A percentile compares a stretch with the other conserved stretches of the same genome.
phyloP scores from a whole-genome alignment of 2,888 invertebrate genomes.

The Venustoraphidia nigricollis region DNA sequence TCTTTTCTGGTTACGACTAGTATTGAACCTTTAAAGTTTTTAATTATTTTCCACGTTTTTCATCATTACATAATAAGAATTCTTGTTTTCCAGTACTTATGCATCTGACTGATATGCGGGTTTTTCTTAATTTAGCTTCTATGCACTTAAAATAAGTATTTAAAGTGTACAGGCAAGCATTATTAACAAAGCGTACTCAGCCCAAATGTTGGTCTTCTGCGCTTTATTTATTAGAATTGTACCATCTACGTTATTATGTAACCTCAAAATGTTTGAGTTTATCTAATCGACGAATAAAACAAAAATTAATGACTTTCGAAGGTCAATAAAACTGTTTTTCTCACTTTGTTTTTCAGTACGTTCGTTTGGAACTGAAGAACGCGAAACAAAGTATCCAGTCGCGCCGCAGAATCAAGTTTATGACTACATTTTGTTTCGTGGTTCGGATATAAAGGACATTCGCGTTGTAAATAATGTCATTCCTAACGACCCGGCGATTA shows the following conservation, averaged over 20 bases:
- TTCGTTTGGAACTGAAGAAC: constrained; percentile 97
- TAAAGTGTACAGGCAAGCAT: no score
- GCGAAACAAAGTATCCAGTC: constrained; percentile 89
- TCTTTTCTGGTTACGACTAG: no score
- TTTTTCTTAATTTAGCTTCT: no score
- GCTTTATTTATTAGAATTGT: not conserved
- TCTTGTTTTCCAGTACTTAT: no score
- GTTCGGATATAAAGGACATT: constrained; percentile 97
- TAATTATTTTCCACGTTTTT: no score
- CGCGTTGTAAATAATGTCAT: constrained; percentile 80
- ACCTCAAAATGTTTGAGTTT: not conserved
- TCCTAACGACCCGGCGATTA: constrained; percentile 97
- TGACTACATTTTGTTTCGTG: constrained; percentile 96
- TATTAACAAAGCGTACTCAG: no score
- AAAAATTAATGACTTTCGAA: not conserved
- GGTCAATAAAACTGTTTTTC: not conserved
- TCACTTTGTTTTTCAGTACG: constrained; percentile 53
- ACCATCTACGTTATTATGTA: not conserved
- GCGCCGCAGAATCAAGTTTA: constrained; percentile 95
- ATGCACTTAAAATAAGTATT: no score
- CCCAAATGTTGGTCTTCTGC: no score
- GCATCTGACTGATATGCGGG: no score
- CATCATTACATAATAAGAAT: no score
- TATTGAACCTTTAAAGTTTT: no score
- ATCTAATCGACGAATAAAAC: not conserved